Base-by-base conservation (phyloP, 1,140 invertebrate genomes). In the Drosophila equinoxialis region DNA sequence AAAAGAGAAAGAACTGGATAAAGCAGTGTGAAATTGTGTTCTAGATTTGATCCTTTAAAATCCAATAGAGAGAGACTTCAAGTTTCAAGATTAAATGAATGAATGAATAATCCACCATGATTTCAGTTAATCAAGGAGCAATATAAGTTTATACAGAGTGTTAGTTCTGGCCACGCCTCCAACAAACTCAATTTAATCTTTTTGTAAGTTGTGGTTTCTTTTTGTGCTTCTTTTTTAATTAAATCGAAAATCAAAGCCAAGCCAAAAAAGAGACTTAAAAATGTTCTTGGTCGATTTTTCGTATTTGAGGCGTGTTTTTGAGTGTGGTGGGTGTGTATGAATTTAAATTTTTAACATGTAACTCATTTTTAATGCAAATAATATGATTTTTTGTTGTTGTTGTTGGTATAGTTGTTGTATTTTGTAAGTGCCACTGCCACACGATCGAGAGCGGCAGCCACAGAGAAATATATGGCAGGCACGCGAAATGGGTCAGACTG, bases 311-410 rank as follows among this genome's bases (percentile, higher is more conserved):
- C 80, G 80, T 83, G 80, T 66, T 30, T 37, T 39, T 11, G 11
- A 11, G 37, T 71, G 45, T 68, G 65, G 82, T 86, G 79, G 82
- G 83, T 86, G 83, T 87, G 83, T 82, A 77, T 68, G 70, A 86
- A 86, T 87, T 81, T 87, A 86, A 86, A 87, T 87, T 82, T 86
- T 86, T 65, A 82, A 82, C 83, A 79, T 86, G 83, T 87, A 86
- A 86, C 83, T 86, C 83, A 86, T 87, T 86, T 87, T 82, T 87
- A 87, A 86, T 73, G 83, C 83, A 86, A 86, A 86, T 72, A 87
- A 87, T 87, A 86, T 74, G 79, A 77, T 67, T 79, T 71, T 64
- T 59, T 37, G 6, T 37, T 37, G 7, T 37, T 3, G 8, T 37
- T 35, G 23, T 26, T 26, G 14, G 26, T 57, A 42, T 42, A 41